Base-by-base conservation (phyloP, 1,140 invertebrate species). In the Aphaenogaster rudis region DNA sequence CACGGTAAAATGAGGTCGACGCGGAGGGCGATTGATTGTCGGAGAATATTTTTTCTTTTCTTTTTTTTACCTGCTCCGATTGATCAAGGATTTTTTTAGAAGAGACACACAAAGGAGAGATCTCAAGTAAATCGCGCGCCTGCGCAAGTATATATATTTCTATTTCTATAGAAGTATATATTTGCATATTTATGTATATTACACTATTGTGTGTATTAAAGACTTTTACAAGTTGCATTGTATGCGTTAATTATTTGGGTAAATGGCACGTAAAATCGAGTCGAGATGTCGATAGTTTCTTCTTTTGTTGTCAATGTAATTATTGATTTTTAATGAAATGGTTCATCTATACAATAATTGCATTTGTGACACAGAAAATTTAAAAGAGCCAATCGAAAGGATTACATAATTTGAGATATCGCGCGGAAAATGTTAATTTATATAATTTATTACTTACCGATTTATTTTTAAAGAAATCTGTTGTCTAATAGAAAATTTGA, bases 301-400 rank as follows among this genome's bases (percentile, higher is more conserved):
- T 54, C 13, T 11, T 72, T 69, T 39, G 3, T 69, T 21, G 5
- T 3, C 3, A n/a, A 74, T 74, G 33, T 9, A 15, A 72, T 52
- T 36, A 54, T 74, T 8, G 50, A 74, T 39, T 39, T 28, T 54
- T 39, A 5, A 39, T 9, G 17, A n/a, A 39, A 17, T 4, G 9
- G n/a, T 39, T 67, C 9, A 52, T 72, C 28, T n/a, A 13, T 33
- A 33, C 69, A 72, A 11, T 54, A 54, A 74, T 57, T 74, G 5
- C 17, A 54, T 33, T 71, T 3, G 6, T 33, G 7, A 50, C 6
- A 50, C n/a, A 33, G 11, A 64, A 63, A n/a, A n/a, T 48, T 64
- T 36, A 9, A 77, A 77, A 59, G 21, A 39, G 17, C 9, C 9
- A 28, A 21, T 21, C 28, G 11, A 48, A 21, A 76, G n/a, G 8